These are phyloP conservation scores for Pyrocoelia pectoralis DNA, from an alignment of 2,888 invertebrate genomes.

Conservation along the genomic window DNA sequence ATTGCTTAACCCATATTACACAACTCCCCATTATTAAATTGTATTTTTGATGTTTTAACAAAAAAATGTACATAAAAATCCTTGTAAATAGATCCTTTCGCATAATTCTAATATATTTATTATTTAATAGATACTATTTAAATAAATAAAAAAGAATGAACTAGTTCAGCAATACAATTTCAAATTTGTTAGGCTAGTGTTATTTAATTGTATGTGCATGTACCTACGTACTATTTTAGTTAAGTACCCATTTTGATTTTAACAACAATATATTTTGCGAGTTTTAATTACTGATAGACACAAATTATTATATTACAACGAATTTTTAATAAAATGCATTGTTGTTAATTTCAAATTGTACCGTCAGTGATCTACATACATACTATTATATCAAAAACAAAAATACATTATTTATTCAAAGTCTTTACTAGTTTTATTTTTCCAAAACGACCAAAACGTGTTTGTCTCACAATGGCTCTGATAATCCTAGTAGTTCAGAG, in stretches of 20 bases:
- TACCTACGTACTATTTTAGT: constrained; percentile 35
- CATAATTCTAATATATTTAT: constrained; percentile 48
- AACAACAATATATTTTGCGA: constrained; percentile 25
- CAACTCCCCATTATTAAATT: constrained; percentile 5
- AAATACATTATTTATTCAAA: constrained; percentile 58
- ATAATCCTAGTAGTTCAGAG: no score
- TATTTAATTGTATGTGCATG: constrained; percentile 36
- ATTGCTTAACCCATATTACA: constrained; percentile 12
- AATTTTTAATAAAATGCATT: constrained; percentile 28
- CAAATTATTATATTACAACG: background rate
- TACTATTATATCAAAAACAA: constrained; percentile 54
- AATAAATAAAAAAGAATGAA: constrained; percentile 37
- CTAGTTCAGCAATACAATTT: constrained; percentile 56
- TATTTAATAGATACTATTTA: constrained; percentile 42
- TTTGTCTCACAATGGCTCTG: no score
- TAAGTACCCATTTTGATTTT: constrained; percentile 28
- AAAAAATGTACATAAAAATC: constrained; percentile 28
- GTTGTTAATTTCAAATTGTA: constrained; percentile 44
- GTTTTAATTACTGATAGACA: background rate
- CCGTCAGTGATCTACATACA: constrained; percentile 50
- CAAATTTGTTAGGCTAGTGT: constrained; percentile 47
- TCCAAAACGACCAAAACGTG: no score
- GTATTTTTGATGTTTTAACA: constrained; percentile 25
- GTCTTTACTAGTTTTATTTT: constrained; percentile 6
- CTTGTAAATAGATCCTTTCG: constrained; percentile 37